Conservation (phyloP, 2,797 vertebrate genomes). For the Dermochelys coriacea region DNA sequence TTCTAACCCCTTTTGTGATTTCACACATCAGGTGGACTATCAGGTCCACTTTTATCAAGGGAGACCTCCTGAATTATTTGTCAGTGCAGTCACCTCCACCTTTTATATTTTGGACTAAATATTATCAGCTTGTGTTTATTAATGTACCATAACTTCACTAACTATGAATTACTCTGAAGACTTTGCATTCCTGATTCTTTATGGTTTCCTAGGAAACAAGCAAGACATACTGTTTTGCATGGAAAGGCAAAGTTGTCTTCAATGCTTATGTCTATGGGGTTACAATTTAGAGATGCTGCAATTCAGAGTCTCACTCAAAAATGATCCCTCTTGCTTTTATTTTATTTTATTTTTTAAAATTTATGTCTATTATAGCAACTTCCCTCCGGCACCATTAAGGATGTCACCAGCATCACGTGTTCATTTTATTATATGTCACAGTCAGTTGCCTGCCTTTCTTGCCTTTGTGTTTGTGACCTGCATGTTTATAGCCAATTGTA, state of each 20-base stretch:
- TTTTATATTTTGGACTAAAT: neutral
- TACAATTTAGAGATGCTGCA: neutral
- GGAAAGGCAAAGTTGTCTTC: neutral
- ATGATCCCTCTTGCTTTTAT: fast-evolving
- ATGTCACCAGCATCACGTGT: neutral
- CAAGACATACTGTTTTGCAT: neutral
- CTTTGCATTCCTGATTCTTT: neutral
- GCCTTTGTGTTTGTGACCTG: neutral
- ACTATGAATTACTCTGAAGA: neutral
- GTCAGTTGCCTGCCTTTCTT: neutral
- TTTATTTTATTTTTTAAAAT: neutral
- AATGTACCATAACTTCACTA: neutral
- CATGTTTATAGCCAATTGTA: neutral
- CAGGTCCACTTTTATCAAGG: neutral
- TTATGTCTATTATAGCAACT: neutral
- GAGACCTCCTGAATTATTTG: neutral
- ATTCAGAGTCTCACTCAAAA: neutral
- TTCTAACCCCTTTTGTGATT: neutral
- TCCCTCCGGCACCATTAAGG: neutral
- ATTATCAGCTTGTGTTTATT: neutral
- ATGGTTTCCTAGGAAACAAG: slow-evolving; percentile 23
- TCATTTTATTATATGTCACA: neutral
- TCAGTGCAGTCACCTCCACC: neutral
- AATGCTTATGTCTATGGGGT: neutral
- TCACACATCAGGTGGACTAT: neutral